Base-by-base conservation (phyloP, 2,797 vertebrate species). In the Valencia hispanica region DNA sequence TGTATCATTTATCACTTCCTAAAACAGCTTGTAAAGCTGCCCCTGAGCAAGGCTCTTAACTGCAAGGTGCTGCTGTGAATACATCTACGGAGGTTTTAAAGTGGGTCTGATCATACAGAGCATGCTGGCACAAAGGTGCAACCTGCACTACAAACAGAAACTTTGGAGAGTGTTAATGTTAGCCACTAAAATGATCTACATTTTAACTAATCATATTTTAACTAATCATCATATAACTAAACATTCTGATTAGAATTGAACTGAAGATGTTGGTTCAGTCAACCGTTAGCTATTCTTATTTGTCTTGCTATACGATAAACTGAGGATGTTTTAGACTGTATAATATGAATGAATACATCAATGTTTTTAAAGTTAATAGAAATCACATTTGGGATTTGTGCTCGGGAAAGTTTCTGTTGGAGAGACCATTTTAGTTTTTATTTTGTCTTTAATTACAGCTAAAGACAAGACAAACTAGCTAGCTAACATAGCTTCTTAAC, bases 41-140 rank as follows among this genome's bases (percentile, higher is more conserved):
- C 72, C 82, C 80, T 86, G 74, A 84, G 81, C 83, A 84, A 85
- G 47, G 70, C 77, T 75, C 34, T 69, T 48, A 73, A 78, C 74
- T 18, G 27, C 30, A 43, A 66, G 32, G 55, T 53, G 77, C 74
- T 72, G 41, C 20, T 39, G 51, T 50, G 74, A 81, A 12, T 68
- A 70, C 43, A 65, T 72, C 55, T 72, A 63, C 45, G 65, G 39
- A 36, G 69, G 30, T 22, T 75, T 79, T 25, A 57, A 30, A 48
- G 27, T 20, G 51, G 51, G n/a, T 43, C 22, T 20, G 55, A 66
- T 50, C 43, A 48, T 25, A 51, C 11, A 10, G 43, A 47, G 59
- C 43, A 68, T 22, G 17, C 30, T 39, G 15, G 32, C 61, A 61
- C 25, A 61, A 74, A 73, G n/a, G 41, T 6, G 8, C 43, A 32